A percentile compares a stretch with the other conserved stretches of the same genome.
These are phyloP conservation scores for Sebastes matsubarae DNA, from an alignment of 2,797 vertebrate genomes.

Conservation along the genomic window DNA sequence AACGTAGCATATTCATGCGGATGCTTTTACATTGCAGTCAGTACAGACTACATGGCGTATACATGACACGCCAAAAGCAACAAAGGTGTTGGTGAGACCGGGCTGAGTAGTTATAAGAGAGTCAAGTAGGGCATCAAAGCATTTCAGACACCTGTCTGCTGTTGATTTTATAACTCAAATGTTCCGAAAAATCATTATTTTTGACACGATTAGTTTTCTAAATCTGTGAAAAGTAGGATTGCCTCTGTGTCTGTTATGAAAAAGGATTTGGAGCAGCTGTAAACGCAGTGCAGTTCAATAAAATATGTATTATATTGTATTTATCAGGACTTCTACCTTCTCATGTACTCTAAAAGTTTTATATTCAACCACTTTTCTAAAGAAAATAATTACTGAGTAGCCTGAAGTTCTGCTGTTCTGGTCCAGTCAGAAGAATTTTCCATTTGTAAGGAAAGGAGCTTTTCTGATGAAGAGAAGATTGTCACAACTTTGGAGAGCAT, in stretches of 20 bases:
- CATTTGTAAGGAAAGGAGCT: neutral
- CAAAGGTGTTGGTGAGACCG: too few relatives aligned
- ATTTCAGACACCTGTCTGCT: neutral
- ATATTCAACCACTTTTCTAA: neutral
- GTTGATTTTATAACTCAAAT: neutral
- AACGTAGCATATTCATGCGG: too few relatives aligned
- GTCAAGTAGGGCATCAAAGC: neutral
- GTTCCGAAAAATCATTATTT: neutral
- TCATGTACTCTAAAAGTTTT: neutral
- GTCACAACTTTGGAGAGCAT: neutral
- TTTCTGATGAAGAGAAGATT: neutral
- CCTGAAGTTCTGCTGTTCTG: neutral
- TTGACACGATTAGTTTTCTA: neutral
- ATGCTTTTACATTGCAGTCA: too few relatives aligned
- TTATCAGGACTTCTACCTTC: neutral
- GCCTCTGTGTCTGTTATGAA: neutral
- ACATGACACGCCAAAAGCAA: too few relatives aligned
- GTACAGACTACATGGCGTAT: too few relatives aligned
- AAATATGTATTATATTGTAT: neutral
- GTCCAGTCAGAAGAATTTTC: neutral
- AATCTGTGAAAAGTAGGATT: neutral
- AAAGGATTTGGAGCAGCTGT: neutral
- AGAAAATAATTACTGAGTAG: neutral
- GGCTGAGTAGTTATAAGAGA: neutral
- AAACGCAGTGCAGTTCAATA: neutral